Base-by-base conservation (phyloP, 2,888 invertebrate genomes). In the Ectobius pallidus region DNA sequence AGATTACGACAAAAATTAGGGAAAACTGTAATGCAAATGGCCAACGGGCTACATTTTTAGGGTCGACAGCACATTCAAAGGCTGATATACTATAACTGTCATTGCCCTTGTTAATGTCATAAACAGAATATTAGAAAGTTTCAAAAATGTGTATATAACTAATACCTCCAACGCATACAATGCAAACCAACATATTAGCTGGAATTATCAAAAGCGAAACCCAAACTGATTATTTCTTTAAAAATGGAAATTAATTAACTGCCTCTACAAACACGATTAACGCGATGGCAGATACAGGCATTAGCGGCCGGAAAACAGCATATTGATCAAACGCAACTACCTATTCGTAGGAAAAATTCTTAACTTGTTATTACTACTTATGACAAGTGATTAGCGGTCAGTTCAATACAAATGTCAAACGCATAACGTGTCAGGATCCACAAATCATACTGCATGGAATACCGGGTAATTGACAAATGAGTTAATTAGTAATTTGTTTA, bases 311-410 rank as follows among this genome's bases (percentile, higher is more conserved):
- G n/a, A 11, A n/a, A 11, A n/a, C 4, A 58, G 58, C 30, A 27
- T 58, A 30, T 58, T 58, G 58, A 58, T 58, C 58, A 58, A 58
- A 58, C 58, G 18, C 3, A 14, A n/a, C n/a, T n/a, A n/a, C 46
- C 39, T 39, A 46, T 46, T 65, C 25, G 46, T 25, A 65, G 65
- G 46, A 65, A 65, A 65, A 65, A 65, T 65, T 46, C 46, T 65
- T 44, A 34, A 46, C 46, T 16, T 20, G 34, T 34, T 22, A 25
- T 4, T 16, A 27, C 65, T 65, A 65, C 65, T 65, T 65, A 58
- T 58, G 58, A 58, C 30, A 30, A 58, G 30, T 58, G 58, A 58
- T 58, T 58, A 25, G 20, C 25, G 7, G 25, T 25, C 52, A 52
- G 22, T 22, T 52, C 52, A 52, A 52, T 58, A 46, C n/a, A 63